phyloP scores from a whole-genome alignment of 1,140 invertebrate genomes.

The Druon quercuslanigerum region DNA sequence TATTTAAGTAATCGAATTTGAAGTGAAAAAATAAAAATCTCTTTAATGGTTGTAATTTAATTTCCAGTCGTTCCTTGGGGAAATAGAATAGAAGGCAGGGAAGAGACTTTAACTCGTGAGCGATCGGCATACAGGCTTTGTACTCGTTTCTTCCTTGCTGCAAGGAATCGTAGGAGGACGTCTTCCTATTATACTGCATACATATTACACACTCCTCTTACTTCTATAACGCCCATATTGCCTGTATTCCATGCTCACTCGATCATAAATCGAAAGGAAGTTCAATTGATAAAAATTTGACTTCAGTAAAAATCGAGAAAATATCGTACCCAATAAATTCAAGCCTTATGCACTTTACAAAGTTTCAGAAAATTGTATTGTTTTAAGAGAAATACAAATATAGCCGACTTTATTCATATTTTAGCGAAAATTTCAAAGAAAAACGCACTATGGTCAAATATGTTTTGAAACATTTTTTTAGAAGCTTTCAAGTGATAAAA shows the following conservation, averaged over 20 bases:
- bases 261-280: conserved; percentile 25
- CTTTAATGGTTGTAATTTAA: conserved; percentile 27
- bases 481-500: no score
- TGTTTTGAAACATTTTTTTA: no score
- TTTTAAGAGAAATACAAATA: no score
- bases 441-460: no score
- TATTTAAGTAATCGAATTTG: background rate
- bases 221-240: conserved; percentile 24
- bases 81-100: conserved; percentile 29
- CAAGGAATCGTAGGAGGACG: conserved; percentile 28
- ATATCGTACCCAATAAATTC: no score
- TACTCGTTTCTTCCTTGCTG: conserved; percentile 29
- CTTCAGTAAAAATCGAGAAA: no score
- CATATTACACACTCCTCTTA: conserved; percentile 5
- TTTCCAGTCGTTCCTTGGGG: conserved; percentile 2
- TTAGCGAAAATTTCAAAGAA: no score
- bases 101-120: conserved; percentile 29
- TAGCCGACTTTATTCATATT: no score
- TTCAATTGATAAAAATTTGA: conserved; percentile 9
- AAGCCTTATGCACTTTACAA: no score
- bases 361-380: no score
- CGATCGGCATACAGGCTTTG: conserved; percentile 6
- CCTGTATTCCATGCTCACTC: conserved; percentile 16
- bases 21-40: background rate
- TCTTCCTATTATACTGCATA: conserved; percentile 30